These are phyloP conservation scores for Caenorhabditis tropicalis DNA, from an alignment of 1,140 invertebrate species.

Conservation along the genomic window DNA sequence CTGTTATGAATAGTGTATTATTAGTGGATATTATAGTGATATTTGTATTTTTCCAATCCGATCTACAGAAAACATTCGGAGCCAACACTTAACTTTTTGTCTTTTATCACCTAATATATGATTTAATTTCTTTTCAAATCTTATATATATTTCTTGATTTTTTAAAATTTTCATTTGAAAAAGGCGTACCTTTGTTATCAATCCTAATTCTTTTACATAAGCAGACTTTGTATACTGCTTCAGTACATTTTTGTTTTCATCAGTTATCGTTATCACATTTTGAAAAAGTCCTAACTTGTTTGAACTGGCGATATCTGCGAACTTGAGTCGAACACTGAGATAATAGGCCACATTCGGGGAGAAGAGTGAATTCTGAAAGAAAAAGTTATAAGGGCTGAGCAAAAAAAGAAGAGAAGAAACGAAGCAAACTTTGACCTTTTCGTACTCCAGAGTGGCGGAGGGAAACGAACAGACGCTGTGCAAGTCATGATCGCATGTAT, in stretches of 20 bases:
- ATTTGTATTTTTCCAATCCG: too few species aligned
- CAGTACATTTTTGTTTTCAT: not conserved
- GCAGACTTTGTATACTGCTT: constrained; percentile 21
- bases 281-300: constrained; percentile 39
- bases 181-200: constrained; percentile 29
- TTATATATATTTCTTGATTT: too few species aligned
- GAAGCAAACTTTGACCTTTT: constrained; percentile 18
- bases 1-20: not conserved
- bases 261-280: constrained; percentile 30
- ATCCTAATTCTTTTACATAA: constrained; percentile 40
- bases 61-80: too few species aligned
- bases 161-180: not conserved
- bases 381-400: not conserved
- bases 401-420: not conserved
- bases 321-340: constrained; percentile 35
- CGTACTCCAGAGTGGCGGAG: constrained; percentile 32
- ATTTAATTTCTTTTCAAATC: too few species aligned
- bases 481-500: constrained; percentile 38
- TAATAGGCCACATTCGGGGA: constrained; percentile 32
- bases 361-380: constrained; percentile 42
- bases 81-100: too few species aligned
- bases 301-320: constrained; percentile 28
- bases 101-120: too few species aligned
- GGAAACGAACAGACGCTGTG: constrained; percentile 53
- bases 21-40: too few species aligned